Evolutionary conservation across 2,797 vertebrate genomes (phyloP).

Genomic region (Dromococcyx pavoninus): DNA sequence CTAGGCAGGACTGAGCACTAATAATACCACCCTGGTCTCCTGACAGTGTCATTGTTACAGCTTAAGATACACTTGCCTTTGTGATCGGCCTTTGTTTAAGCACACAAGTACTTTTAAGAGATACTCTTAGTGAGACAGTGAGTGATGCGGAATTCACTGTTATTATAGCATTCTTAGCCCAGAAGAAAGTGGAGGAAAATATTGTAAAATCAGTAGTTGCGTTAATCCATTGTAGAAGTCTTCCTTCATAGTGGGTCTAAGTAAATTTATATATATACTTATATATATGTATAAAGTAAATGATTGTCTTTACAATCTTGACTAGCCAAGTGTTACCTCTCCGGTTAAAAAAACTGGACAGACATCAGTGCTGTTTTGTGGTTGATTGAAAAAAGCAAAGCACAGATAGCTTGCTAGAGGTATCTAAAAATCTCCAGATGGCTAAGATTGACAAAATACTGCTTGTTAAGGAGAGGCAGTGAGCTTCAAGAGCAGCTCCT

Average conservation of each 20-base stretch:
- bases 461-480: background rate
- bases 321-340: background rate
- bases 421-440: background rate
- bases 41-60: background rate
- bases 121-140: background rate
- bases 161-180: background rate
- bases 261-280: background rate
- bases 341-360: background rate
- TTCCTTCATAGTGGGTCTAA: background rate
- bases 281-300: background rate
- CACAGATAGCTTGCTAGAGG: background rate
- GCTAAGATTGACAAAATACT: background rate
- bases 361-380: background rate
- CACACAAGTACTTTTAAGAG: background rate
- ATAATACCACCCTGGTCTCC: background rate
- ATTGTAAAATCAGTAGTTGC: background rate
- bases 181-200: background rate
- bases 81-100: background rate
- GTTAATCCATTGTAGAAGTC: background rate
- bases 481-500: background rate
- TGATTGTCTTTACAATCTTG: fast-evolving
- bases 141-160: background rate
- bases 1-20: background rate
- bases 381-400: background rate
- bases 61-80: background rate